phyloP scores from a whole-genome alignment of 2,113 vertebrate species.

The Otolemur garnettii region DNA sequence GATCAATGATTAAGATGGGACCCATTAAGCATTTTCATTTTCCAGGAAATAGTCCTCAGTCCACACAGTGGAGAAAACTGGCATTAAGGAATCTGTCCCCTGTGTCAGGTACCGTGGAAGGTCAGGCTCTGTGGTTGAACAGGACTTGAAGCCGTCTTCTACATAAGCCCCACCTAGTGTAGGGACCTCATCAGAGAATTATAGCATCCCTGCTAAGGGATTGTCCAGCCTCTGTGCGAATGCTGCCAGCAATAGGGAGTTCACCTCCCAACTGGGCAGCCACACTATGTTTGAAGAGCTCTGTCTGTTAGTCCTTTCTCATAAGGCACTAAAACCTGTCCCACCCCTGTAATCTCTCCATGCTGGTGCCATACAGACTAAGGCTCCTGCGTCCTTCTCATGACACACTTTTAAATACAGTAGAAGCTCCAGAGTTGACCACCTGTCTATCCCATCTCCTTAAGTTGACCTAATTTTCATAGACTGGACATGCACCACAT shows the following conservation, averaged over 20 bases:
- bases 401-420: neutral
- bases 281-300: neutral
- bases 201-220: neutral
- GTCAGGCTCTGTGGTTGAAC: neutral
- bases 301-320: neutral
- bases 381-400: neutral
- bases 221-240: neutral
- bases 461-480: too few relatives aligned
- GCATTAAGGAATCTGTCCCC: neutral
- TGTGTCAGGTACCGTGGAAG: neutral
- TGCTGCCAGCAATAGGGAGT: neutral
- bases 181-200: neutral
- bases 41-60: neutral
- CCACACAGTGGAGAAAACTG: neutral
- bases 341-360: neutral
- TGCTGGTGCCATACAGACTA: neutral
- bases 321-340: neutral
- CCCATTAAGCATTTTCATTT: neutral
- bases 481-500: too few relatives aligned
- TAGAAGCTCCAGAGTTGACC: too few relatives aligned
- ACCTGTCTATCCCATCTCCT: too few relatives aligned
- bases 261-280: neutral
- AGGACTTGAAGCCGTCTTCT: neutral
- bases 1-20: neutral
- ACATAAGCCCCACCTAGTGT: accelerated